phyloP scores from a whole-genome alignment of 2,888 invertebrate genomes.

The Syrphus vitripennis region DNA sequence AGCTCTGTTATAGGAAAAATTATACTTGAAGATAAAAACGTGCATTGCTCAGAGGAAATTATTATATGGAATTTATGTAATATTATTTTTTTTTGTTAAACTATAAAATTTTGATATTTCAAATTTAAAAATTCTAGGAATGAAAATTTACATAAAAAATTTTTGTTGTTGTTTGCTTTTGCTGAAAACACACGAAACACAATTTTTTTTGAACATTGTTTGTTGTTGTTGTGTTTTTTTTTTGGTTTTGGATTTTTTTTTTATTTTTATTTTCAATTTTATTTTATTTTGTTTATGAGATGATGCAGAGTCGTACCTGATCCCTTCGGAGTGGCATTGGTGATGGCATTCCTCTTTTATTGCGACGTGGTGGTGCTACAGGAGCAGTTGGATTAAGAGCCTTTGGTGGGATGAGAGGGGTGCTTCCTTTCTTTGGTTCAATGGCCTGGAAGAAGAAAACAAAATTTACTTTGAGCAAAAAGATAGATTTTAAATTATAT shows the following conservation, averaged over 20 bases:
- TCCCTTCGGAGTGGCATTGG: constrained; percentile 81
- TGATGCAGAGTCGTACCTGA: constrained; percentile 81
- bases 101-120: neutral
- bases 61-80: constrained; percentile 51
- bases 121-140: constrained; percentile 30
- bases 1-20: constrained; percentile 40
- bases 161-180: neutral
- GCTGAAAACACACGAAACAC: constrained; percentile 48
- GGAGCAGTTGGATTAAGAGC: constrained; percentile 79
- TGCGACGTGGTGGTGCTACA: constrained; percentile 86
- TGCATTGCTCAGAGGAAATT: constrained; percentile 38
- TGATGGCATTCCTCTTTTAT: constrained; percentile 83
- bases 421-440: constrained; percentile 75
- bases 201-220: neutral
- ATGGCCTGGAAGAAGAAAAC: constrained; percentile 76
- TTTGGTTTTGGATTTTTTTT: neutral
- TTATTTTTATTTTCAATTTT: constrained; percentile 66
- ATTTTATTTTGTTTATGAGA: constrained; percentile 76
- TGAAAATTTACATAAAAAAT: constrained; percentile 27
- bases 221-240: neutral
- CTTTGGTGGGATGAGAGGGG: constrained; percentile 87
- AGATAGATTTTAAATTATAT: too few species aligned
- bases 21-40: constrained; percentile 48
- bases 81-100: neutral
- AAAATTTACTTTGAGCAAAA: neutral